phyloP scores from a whole-genome alignment of 1,140 invertebrate species.

The Spodoptera frugiperda region DNA sequence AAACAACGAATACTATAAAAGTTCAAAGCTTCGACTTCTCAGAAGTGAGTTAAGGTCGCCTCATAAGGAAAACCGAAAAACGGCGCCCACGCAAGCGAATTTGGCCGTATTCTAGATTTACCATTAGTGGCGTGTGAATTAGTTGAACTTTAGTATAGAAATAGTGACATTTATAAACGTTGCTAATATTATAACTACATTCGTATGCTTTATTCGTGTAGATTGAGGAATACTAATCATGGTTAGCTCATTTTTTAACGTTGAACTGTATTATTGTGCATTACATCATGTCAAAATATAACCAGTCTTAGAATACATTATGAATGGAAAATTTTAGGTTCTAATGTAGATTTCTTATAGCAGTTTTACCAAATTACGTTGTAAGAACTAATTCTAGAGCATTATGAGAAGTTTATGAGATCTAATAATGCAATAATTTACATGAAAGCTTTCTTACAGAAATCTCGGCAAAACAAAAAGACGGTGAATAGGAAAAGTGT shows the following conservation, averaged over 20 bases:
- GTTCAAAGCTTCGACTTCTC: constrained; percentile 47
- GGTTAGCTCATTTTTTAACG: no score
- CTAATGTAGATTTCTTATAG: no score
- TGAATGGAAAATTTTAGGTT: no score
- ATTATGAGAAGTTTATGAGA: background rate
- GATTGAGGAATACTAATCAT: background rate
- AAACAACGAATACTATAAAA: constrained; percentile 45
- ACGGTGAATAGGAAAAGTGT: constrained; percentile 38
- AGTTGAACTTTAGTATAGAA: constrained; percentile 33
- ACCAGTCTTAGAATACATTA: no score
- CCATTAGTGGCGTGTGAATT: constrained; percentile 38
- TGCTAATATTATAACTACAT: background rate
- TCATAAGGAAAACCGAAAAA: constrained; percentile 57
- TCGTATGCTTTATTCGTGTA: background rate
- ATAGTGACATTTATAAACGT: constrained; percentile 20
- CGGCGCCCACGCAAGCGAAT: constrained; percentile 51
- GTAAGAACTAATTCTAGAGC: background rate
- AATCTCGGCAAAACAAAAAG: constrained; percentile 3
- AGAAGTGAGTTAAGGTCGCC: constrained; percentile 54
- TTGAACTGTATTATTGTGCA: no score
- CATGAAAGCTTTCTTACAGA: constrained; percentile 4
- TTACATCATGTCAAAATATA: no score
- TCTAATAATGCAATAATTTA: background rate
- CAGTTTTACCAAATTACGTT: no score
- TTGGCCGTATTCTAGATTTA: constrained; percentile 40